Conservation (phyloP, 2,888 invertebrate genomes). For the Copidosoma aretas region DNA sequence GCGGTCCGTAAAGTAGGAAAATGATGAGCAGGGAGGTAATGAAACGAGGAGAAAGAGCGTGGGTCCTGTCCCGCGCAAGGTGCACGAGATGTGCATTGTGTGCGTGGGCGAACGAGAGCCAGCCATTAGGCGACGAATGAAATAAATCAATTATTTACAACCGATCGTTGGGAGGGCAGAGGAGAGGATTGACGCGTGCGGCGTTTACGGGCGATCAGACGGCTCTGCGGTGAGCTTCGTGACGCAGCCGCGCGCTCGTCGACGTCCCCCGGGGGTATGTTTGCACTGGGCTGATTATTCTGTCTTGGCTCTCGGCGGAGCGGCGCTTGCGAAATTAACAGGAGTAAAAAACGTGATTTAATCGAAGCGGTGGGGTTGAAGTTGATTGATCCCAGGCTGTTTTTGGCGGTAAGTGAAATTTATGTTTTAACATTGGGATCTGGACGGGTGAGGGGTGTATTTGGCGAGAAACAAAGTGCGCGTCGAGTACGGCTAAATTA, state of each 20-base stretch:
- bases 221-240: background rate
- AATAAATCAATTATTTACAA: slow-evolving; percentile 33
- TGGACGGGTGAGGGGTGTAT: too few relatives aligned
- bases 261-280: background rate
- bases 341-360: too few relatives aligned
- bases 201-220: background rate
- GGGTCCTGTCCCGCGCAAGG: background rate
- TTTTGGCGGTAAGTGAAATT: too few relatives aligned
- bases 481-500: too few relatives aligned
- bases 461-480: too few relatives aligned
- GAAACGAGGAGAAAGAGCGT: background rate
- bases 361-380: too few relatives aligned
- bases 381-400: too few relatives aligned
- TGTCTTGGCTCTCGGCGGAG: too few relatives aligned
- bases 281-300: background rate
- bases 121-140: slow-evolving; percentile 31
- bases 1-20: background rate
- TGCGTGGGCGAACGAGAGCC: background rate
- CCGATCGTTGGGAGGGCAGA: background rate
- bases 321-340: too few relatives aligned
- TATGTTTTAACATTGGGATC: too few relatives aligned
- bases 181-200: background rate
- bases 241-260: background rate
- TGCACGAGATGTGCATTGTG: background rate
- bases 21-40: background rate